Conservation (phyloP, 2,113 vertebrate species). For the Isichthys henryi region DNA sequence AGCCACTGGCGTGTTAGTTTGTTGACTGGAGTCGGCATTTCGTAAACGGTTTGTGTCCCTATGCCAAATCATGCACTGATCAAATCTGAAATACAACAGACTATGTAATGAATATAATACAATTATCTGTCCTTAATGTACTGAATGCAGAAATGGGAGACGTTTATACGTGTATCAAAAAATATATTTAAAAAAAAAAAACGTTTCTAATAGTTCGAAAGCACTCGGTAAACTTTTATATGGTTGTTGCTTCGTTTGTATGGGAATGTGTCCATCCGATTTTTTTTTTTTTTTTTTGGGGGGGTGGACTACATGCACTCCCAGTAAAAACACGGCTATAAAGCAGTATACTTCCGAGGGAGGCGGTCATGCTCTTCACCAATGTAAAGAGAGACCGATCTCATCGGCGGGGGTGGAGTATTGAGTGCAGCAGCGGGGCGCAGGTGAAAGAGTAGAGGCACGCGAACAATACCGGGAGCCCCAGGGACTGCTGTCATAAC, state of each 20-base stretch:
- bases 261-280: neutral
- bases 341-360: neutral
- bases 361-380: neutral
- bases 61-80: neutral
- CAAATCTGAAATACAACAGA: neutral
- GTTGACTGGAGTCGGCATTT: neutral
- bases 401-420: slow-evolving; percentile 30
- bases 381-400: neutral
- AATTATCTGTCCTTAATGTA: neutral
- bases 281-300: neutral
- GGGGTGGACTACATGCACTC: neutral
- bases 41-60: neutral
- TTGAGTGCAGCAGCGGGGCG: slow-evolving; percentile 29
- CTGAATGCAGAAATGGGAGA: neutral
- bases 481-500: slow-evolving; percentile 31
- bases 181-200: too few relatives aligned
- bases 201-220: neutral
- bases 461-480: slow-evolving; percentile 19
- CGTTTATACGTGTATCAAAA: neutral
- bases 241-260: neutral
- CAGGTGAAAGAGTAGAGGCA: slow-evolving; percentile 44
- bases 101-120: neutral
- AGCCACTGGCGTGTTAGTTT: neutral
- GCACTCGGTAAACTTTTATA: neutral
- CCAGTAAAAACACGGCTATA: neutral